These are phyloP conservation scores for Masticophis lateralis DNA, from an alignment of 2,797 vertebrate genomes.

Conservation along the genomic window DNA sequence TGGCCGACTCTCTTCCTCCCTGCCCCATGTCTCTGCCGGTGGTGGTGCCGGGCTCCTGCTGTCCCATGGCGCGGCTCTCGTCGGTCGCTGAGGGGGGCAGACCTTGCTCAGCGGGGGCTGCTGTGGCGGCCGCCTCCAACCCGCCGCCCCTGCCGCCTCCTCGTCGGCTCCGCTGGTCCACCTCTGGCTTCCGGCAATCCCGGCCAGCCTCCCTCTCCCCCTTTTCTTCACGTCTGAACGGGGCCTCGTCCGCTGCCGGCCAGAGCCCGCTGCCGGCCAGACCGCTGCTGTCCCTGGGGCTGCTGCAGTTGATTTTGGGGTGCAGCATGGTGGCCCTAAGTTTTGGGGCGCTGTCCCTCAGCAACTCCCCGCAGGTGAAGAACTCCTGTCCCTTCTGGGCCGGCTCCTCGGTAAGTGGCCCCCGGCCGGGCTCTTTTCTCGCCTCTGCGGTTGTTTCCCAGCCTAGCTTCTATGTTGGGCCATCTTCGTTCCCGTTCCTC, in stretches of 20 bases:
- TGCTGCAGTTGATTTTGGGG: constrained; percentile 84
- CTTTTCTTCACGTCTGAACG: constrained; percentile 27
- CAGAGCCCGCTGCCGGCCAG: constrained; percentile 69
- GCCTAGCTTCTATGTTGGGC: not conserved
- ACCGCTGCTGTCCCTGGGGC: constrained; percentile 77
- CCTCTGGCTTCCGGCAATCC: constrained; percentile 43
- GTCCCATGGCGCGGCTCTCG: constrained; percentile 70
- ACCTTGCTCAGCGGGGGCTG: constrained; percentile 38
- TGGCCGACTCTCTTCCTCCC: not conserved
- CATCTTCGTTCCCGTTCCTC: not conserved
- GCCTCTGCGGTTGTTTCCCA: not conserved
- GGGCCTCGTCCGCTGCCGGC: constrained; percentile 33
- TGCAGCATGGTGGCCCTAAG: constrained; percentile 82
- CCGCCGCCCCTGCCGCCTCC: constrained; percentile 46
- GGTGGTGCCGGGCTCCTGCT: constrained; percentile 80
- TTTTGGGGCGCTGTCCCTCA: constrained; percentile 80
- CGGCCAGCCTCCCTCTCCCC: constrained; percentile 37
- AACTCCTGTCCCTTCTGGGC: constrained; percentile 85
- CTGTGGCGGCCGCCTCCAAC: constrained; percentile 34
- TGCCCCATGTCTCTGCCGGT: constrained; percentile 74
- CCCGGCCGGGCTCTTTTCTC: not conserved
- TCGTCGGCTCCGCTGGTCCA: constrained; percentile 57
- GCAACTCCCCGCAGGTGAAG: constrained; percentile 75
- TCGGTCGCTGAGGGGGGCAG: constrained; percentile 38
- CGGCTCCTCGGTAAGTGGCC: constrained; percentile 81